These are phyloP conservation scores for Apoderus coryli DNA, from an alignment of 2,888 invertebrate genomes.

Conservation along the genomic window DNA sequence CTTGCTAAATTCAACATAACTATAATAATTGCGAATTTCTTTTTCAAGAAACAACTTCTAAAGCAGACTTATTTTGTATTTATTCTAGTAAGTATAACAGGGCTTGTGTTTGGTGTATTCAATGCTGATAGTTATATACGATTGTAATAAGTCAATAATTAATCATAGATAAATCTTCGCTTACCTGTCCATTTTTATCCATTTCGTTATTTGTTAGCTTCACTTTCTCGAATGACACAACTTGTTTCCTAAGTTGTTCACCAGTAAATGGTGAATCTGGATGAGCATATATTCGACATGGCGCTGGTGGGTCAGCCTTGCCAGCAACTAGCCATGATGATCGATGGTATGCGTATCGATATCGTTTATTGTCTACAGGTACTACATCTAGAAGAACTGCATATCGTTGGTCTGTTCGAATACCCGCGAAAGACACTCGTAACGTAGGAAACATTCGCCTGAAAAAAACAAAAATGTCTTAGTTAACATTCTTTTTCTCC, in stretches of 20 bases:
- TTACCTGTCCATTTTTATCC: constrained; percentile 62
- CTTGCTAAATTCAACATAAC: too few relatives aligned
- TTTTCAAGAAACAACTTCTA: too few relatives aligned
- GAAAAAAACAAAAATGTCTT: too few relatives aligned
- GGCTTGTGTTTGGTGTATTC: too few relatives aligned
- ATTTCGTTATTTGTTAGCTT: constrained; percentile 75
- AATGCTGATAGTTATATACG: too few relatives aligned
- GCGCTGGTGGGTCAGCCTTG: constrained; percentile 64
- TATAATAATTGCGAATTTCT: too few relatives aligned
- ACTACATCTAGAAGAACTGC: constrained; percentile 67
- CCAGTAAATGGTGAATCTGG: constrained; percentile 71
- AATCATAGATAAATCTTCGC: too few relatives aligned
- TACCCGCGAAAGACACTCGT: constrained; percentile 55
- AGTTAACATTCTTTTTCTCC: too few relatives aligned
- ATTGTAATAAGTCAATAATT: too few relatives aligned
- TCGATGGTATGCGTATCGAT: constrained; percentile 70
- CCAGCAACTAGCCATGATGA: constrained; percentile 73
- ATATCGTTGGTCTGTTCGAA: constrained; percentile 51
- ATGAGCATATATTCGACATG: constrained; percentile 58
- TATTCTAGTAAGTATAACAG: too few relatives aligned
- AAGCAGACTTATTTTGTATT: too few relatives aligned
- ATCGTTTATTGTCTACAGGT: constrained; percentile 64
- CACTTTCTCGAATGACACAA: constrained; percentile 71
- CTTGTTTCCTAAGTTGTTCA: constrained; percentile 61
- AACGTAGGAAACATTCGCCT: constrained; percentile 76